Evolutionary conservation across 2,113 vertebrate genomes (phyloP).

Genomic region (Platycercus adscitus): DNA sequence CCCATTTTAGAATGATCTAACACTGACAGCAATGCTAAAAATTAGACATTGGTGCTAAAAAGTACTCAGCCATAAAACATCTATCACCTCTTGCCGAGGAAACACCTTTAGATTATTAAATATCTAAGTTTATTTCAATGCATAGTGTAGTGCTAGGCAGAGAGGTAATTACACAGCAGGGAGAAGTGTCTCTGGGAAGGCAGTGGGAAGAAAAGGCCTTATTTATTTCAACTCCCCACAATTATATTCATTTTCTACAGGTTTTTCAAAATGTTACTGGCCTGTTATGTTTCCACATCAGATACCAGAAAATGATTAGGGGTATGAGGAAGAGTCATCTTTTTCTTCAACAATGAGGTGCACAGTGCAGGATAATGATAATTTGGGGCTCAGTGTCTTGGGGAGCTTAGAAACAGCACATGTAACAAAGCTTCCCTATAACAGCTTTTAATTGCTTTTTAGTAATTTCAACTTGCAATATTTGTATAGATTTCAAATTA

Average conservation of each 20-base stretch:
- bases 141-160: neutral
- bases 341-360: constrained; percentile 2
- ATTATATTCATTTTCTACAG: constrained; percentile 26
- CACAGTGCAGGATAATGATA: neutral
- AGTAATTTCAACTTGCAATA: neutral
- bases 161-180: constrained; percentile 37
- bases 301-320: neutral
- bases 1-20: neutral
- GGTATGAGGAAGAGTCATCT: neutral
- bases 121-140: neutral
- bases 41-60: neutral
- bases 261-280: constrained; percentile 13
- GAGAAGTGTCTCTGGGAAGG: neutral
- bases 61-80: neutral
- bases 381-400: constrained; percentile 38
- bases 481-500: neutral
- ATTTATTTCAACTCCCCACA: constrained; percentile 45
- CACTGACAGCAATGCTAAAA: constrained; percentile 3
- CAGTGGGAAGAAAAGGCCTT: constrained; percentile 1
- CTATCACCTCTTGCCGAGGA: neutral
- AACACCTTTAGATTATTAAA: constrained; percentile 21
- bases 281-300: constrained; percentile 12
- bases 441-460: constrained; percentile 30
- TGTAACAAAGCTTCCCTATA: neutral
- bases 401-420: neutral